Conservation (phyloP, 37 sponge, comb jelly and placozoan genomes). For the Ephydatia muelleri region DNA sequence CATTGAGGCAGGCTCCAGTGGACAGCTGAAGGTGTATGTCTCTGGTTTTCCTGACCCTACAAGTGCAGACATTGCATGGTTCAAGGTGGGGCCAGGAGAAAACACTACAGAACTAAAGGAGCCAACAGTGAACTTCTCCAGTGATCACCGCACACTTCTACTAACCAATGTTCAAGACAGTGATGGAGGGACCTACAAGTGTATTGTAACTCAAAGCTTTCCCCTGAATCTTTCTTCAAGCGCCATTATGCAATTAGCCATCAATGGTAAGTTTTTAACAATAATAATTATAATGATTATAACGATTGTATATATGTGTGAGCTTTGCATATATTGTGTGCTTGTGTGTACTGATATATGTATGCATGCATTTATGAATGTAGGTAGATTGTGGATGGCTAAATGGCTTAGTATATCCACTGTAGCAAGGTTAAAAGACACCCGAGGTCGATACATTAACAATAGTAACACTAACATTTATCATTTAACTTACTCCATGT, state of each 20-base stretch:
- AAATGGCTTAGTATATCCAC: no score
- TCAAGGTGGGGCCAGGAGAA: background rate
- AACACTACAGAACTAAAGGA: background rate
- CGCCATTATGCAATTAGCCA: background rate
- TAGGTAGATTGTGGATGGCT: no score
- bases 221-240: background rate
- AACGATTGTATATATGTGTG: no score
- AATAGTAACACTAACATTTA: no score
- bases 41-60: background rate
- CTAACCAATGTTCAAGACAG: background rate
- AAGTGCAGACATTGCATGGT: background rate
- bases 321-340: no score
- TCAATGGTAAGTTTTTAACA: no score
- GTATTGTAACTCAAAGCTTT: background rate
- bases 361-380: no score
- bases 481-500: no score
- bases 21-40: background rate
- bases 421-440: no score
- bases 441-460: no score
- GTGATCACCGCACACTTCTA: background rate
- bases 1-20: background rate
- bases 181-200: background rate
- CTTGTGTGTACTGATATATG: no score
- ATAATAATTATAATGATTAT: no score
- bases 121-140: constrained; percentile 1